Base-by-base conservation (phyloP, 30 jellyfish, hydroid and myxozoan species). In the Catostylus mosaicus region DNA sequence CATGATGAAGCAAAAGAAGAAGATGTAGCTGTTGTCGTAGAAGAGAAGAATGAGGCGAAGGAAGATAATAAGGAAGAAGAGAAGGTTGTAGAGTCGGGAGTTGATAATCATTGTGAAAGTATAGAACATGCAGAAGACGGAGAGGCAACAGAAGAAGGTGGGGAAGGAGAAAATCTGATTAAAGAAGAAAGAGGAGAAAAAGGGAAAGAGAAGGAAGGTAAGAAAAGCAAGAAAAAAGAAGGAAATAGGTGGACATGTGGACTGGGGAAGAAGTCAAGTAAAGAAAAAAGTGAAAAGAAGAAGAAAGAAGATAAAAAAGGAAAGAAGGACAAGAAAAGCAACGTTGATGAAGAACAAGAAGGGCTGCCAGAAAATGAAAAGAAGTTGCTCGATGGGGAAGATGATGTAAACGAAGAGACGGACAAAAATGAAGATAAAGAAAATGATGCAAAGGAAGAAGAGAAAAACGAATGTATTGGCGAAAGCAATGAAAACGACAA, bases 191-290 rank as follows among this genome's bases (percentile, higher is more conserved):
- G 52, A 0, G 82, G 40, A 20, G 82, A 47, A 4, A 64, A 79
- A 24, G 73, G 27, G 36, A 61, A 38, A 37, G 77, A 64, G 50
- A 67, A 50, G 3, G 50, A 65, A n/a, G 81, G 47, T 1, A 79
- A 79, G 76, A 79, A 64, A 30, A 29, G 61, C n/a, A 79, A 79
- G 80, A 79, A 79, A 73, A 79, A 79, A 29, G 89, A 79, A 45
- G 69, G 78, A 43, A 64, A 82, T 56, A 47, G 75, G 23, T 79
- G 89, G 89, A 79, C 64, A 35, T 79, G 89, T 34, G 89, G 89
- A 24, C 32, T 79, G 18, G 89, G 89, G 33, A 79, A 65, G 74
- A 79, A 79, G 46, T 79, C 89, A 7, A 26, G 67, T 32, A 65
- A 69, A 29, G 73, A 67, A 27, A 52, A 79, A n/a, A 43, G 43